Base-by-base conservation (phyloP, 2,888 invertebrate species). In the Pherbina coryleti region DNA sequence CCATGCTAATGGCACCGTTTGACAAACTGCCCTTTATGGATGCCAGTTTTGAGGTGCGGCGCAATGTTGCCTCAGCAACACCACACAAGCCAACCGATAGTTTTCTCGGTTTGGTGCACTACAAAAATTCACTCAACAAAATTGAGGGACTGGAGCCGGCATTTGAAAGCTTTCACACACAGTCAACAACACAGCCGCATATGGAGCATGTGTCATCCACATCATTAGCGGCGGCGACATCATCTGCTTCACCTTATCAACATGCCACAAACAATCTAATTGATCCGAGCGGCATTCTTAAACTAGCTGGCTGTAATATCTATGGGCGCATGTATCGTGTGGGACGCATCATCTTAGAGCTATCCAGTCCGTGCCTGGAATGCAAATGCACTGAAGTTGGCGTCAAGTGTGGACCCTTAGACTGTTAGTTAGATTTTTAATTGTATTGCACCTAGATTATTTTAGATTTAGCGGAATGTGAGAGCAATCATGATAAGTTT, bases 291-390 rank as follows among this genome's bases (percentile, higher is more conserved):
- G 93, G 94, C 51, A 89, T 94, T 72, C 89, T 95, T 64, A 96
- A 96, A 89, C 88, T 96, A 80, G 95, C 95, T 14, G 96, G 96
- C 0, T 97, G 97, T 87, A 97, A 97, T 89, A 96, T 97, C 84
- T 96, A 96, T 85, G 97, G 97, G 7, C 92, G 94, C 81, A 96
- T 96, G 95, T 96, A 96, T 88, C 92, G 94, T 31, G 95, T 96
- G 11, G 96, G 95, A 4, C 92, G 93, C 84, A 94, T 95, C 82
- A 96, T 97, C 83, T 92, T 94, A 1, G 96, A 97, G 90, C 90
- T 97, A 79, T 96, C 96, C 7, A 93, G 93, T 77, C 93, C 94
- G 17, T 97, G 97, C 89, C 92, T 94, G 82, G 95, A 95, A 89
- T 97, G 97, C 89, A 94, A 94, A 90, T 97, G 97, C 90, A 95